Base-by-base conservation (phyloP, 2,888 invertebrate genomes). In the Azorinus chamasolen region DNA sequence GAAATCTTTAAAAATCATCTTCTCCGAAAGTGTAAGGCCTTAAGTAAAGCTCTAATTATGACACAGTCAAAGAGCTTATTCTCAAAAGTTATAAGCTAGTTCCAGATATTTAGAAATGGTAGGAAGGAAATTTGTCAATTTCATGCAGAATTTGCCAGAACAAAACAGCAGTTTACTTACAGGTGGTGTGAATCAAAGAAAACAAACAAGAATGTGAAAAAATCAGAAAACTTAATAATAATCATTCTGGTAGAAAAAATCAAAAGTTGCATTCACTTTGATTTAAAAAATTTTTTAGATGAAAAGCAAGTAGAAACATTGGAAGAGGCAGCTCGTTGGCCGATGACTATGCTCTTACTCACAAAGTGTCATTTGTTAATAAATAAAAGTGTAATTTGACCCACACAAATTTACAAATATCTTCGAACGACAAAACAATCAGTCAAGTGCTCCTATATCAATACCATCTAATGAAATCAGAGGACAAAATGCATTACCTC, bases 41-140 rank as follows among this genome's bases (percentile, higher is more conserved):
- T 22, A 54, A 64, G 16, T 51, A 71, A 20, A 43, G 53, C 50
- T 54, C 59, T 18, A 37, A 55, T 65, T 68, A 68, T 51, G 74
- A 77, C 10, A 32, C n/a, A 72, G 51, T 51, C 4, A 79, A 80
- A 66, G 46, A 55, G 5, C 41, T 43, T n/a, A 76, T 79, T 54
- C 58, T 72, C 14, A 79, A 76, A 51, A 62, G 59, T 37, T 79
- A 82, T 66, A 68, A 69, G 20, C 55, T 77, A n/a, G 71, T 71
- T 10, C 73, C 69, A 69, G 45, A 69, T 66, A 57, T 72, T 73
- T 57, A 22, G 78, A 32, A 75, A 24, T 43, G 51, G 37, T 63
- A 57, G 50, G 50, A 66, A 79, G 39, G 20, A n/a, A 39, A 20
- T 48, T 27, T 22, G 39, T 45, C 63, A 75, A 50, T 75, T 70